Evolutionary conservation across 2,888 invertebrate genomes (phyloP).

Genomic region (Pyrochroa serraticornis): DNA sequence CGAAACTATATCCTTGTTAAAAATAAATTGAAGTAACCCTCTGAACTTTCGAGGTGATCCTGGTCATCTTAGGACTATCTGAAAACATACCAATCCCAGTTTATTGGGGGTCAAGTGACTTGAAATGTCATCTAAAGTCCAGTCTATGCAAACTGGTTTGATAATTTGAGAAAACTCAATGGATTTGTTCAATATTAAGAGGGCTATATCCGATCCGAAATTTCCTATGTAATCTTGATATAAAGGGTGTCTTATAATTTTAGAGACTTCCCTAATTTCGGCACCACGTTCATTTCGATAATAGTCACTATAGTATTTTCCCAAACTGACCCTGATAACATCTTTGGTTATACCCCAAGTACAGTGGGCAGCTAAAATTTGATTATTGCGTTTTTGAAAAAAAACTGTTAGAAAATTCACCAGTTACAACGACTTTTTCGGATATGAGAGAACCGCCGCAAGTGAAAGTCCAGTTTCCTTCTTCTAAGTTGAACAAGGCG

Average conservation of each 20-base stretch:
- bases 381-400: conserved; percentile 1
- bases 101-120: conserved; percentile 36
- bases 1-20: not conserved
- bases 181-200: conserved; percentile 56
- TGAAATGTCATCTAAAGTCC: conserved; percentile 45
- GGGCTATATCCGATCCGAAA: conserved; percentile 65
- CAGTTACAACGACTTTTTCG: conserved; percentile 14
- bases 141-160: conserved; percentile 62
- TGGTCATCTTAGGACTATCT: too few relatives aligned
- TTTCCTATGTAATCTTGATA: conserved; percentile 61
- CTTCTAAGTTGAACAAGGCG: conserved; percentile 10
- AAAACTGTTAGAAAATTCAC: not conserved
- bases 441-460: conserved; percentile 18
- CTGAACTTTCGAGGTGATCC: conserved; percentile 2
- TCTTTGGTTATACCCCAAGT: conserved; percentile 52
- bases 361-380: conserved; percentile 55
- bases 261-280: conserved; percentile 53
- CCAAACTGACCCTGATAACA: conserved; percentile 51
- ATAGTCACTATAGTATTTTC: conserved; percentile 52
- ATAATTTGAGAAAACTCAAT: conserved; percentile 57
- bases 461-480: conserved; percentile 12
- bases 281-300: conserved; percentile 41
- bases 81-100: conserved; percentile 40
- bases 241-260: conserved; percentile 56
- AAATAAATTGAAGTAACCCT: not conserved